Conservation (phyloP, 2,113 vertebrate species). For the Mugil cephalus region DNA sequence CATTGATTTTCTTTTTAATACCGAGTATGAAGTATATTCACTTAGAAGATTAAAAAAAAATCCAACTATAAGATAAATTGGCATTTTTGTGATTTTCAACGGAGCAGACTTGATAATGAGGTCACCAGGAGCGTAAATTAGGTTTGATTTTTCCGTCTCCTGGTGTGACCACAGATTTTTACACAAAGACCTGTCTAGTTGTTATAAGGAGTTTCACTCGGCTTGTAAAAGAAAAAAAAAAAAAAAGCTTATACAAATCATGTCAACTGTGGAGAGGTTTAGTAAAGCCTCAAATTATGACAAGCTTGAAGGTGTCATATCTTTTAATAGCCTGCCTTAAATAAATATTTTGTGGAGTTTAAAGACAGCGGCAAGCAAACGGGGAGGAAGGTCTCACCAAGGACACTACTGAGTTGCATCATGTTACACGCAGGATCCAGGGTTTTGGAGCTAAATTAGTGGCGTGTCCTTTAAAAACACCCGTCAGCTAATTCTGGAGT, state of each 20-base stretch:
- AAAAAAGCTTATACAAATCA: too few relatives aligned
- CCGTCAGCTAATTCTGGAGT: too few relatives aligned
- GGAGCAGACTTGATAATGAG: background rate
- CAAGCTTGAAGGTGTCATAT: too few relatives aligned
- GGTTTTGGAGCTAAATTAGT: too few relatives aligned
- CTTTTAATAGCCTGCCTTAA: too few relatives aligned
- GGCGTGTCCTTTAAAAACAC: background rate
- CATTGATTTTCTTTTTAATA: background rate
- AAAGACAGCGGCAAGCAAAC: too few relatives aligned
- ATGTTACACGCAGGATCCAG: too few relatives aligned
- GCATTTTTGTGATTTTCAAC: background rate
- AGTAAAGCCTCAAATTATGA: too few relatives aligned
- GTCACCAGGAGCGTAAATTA: background rate
- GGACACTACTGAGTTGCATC: too few relatives aligned
- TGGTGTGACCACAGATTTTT: background rate
- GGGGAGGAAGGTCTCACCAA: too few relatives aligned
- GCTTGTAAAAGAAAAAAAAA: background rate
- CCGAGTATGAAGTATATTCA: background rate
- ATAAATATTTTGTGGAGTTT: too few relatives aligned
- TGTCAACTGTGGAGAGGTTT: too few relatives aligned
- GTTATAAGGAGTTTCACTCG: background rate
- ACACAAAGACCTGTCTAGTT: background rate
- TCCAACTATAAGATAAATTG: background rate
- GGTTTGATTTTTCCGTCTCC: background rate
- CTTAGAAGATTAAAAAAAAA: background rate